Evolutionary conservation across 2,113 vertebrate species (phyloP), one percentile per base, ranked within the genome.

Genomic region (Cichladusa arquata): DNA sequence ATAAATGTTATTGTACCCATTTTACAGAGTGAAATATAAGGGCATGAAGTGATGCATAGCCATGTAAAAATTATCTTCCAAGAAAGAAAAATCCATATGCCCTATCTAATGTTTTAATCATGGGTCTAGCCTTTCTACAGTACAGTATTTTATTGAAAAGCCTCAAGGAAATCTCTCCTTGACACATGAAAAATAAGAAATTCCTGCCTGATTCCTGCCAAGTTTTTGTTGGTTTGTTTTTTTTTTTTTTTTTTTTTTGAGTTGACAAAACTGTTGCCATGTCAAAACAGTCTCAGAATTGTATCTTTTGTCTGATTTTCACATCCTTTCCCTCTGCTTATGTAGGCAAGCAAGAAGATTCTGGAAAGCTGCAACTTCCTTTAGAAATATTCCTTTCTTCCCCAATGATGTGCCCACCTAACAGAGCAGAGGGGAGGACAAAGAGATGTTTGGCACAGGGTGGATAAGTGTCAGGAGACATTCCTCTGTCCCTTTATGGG

Each of bases 401-500:
- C 57, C 42, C 26, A 34, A 22, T 29, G 15, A 29, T 47, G 24
- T 54, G 45, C n/a, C 47, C 50, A 72, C 44, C 17, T 78, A n/a
- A 47, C 12, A 44, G 57, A 62, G 85, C 74, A 86, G 50, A 66
- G 69, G 62, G 74, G 51, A 77, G 66, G 40, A 38, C 25, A 38
- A 40, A 12, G 42, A 60, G 79, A 81, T 76, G 87, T 94, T 71
- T 81, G 93, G 79, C 79, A 60, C 12, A 2, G 53, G 9, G 16
- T n/a, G 34, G 48, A 33, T 76, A 58, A 86, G 81, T 13, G 72
- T 80, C 86, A 61, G 93, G 86, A 80, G 87, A 60, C 58, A 65
- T 54, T 57, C 51, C 51, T 77, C 86, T 74, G 73, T 88, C 86
- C 92, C 89, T 95, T 94, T 81, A 15, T 33, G 78, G 87, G 73